Evolutionary conservation across 2,797 vertebrate genomes (phyloP).

Genomic region (Sebastes nivosus): DNA sequence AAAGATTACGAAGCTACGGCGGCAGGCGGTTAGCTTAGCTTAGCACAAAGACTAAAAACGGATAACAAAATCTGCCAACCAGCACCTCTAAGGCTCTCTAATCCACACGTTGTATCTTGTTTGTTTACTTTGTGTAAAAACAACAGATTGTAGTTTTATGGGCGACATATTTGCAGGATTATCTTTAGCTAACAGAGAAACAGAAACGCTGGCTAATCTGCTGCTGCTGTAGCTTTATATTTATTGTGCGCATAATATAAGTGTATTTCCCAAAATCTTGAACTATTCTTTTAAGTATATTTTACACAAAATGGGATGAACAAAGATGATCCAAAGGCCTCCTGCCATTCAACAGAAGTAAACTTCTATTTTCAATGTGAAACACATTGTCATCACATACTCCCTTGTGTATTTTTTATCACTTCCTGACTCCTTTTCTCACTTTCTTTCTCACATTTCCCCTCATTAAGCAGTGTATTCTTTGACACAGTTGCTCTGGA

Average conservation of each 20-base stretch:
- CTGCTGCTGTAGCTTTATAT: not conserved
- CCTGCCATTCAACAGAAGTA: not conserved
- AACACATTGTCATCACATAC: slow-evolving; percentile 30
- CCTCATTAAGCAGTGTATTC: slow-evolving; percentile 39
- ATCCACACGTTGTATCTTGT: too few relatives aligned
- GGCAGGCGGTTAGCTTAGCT: not conserved
- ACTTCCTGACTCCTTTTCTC: slow-evolving; percentile 55
- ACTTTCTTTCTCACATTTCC: slow-evolving; percentile 52
- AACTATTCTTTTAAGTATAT: not conserved
- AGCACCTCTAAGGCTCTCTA: too few relatives aligned
- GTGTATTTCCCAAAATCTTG: not conserved
- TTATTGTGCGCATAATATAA: rapidly evolving
- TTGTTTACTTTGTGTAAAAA: not conserved
- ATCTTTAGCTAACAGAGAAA: not conserved
- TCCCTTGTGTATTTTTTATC: slow-evolving; percentile 47
- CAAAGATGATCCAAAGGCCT: not conserved
- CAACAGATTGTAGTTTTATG: not conserved
- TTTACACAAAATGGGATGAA: not conserved
- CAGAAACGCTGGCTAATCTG: not conserved
- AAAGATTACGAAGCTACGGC: rapidly evolving
- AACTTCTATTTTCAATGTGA: slow-evolving; percentile 34
- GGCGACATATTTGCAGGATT: not conserved
- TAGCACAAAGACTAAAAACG: too few relatives aligned
- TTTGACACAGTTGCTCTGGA: slow-evolving; percentile 48
- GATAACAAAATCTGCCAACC: too few relatives aligned